These are phyloP conservation scores for Leiothrix lutea DNA, from an alignment of 2,113 vertebrate species.

Conservation along the genomic window DNA sequence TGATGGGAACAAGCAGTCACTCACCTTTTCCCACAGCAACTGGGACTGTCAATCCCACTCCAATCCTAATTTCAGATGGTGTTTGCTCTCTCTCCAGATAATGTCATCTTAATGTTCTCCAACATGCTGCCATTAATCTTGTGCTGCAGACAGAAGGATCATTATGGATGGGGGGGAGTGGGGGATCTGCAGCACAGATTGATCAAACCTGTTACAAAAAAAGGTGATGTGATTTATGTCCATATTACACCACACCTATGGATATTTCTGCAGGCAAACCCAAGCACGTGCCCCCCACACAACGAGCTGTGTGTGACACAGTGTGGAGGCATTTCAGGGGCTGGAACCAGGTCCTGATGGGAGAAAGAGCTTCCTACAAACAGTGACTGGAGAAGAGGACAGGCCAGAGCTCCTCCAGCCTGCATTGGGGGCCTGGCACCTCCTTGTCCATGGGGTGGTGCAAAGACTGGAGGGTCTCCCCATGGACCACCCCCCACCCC, in stretches of 20 bases:
- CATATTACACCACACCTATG: background rate
- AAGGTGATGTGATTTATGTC: background rate
- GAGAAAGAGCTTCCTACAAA: background rate
- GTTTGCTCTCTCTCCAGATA: background rate
- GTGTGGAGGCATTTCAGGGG: fast-evolving
- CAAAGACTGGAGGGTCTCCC: fast-evolving
- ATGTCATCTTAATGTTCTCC: background rate
- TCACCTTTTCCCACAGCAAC: background rate
- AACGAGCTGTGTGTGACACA: background rate
- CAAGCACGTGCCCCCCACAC: fast-evolving
- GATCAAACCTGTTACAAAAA: background rate
- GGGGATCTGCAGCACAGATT: background rate
- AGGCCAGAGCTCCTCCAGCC: background rate
- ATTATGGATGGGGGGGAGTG: background rate
- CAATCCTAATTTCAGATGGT: background rate
- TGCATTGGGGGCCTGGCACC: background rate
- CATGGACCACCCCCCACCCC: background rate
- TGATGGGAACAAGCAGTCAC: background rate
- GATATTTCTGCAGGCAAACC: background rate
- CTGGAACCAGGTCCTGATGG: background rate
- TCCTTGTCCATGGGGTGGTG: fast-evolving
- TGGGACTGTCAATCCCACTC: background rate
- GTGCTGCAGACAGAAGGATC: fast-evolving
- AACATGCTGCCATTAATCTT: background rate
- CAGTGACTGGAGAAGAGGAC: background rate